These are phyloP conservation scores for Vanessa atalanta DNA, from an alignment of 1,140 invertebrate genomes.

Conservation along the genomic window DNA sequence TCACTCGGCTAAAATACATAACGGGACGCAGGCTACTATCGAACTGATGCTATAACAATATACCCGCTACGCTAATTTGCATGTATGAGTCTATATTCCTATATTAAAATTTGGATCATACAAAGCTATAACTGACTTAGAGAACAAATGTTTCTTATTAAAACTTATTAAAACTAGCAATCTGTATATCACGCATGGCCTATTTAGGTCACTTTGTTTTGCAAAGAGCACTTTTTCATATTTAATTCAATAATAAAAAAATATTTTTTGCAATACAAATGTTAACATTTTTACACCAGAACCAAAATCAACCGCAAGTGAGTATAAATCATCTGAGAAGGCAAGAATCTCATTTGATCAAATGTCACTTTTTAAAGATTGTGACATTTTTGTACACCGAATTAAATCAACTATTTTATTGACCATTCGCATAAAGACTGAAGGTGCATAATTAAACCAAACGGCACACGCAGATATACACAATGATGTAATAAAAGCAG, in stretches of 20 bases:
- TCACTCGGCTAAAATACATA: not conserved
- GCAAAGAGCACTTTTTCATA: too few species aligned
- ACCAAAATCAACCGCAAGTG: not conserved
- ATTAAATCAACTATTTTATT: not conserved
- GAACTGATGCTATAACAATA: not conserved
- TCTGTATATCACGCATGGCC: too few species aligned
- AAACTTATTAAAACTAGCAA: too few species aligned
- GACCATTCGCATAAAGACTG: not conserved
- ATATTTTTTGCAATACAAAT: too few species aligned
- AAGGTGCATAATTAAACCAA: slow-evolving; percentile 22
- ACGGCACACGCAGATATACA: slow-evolving; percentile 29
- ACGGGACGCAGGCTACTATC: not conserved
- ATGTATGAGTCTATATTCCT: too few species aligned
- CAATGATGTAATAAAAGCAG: slow-evolving; percentile 11
- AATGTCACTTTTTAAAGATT: not conserved
- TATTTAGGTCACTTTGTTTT: too few species aligned
- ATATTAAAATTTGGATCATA: too few species aligned
- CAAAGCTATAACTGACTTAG: too few species aligned
- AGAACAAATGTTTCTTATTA: too few species aligned
- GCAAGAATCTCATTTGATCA: slow-evolving; percentile 1
- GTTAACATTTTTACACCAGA: too few species aligned
- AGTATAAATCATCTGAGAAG: slow-evolving; percentile 8
- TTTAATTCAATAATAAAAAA: too few species aligned
- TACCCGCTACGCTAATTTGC: not conserved
- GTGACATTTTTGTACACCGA: not conserved